phyloP scores from a whole-genome alignment of 1,140 invertebrate species.

The Papilio helenus region DNA sequence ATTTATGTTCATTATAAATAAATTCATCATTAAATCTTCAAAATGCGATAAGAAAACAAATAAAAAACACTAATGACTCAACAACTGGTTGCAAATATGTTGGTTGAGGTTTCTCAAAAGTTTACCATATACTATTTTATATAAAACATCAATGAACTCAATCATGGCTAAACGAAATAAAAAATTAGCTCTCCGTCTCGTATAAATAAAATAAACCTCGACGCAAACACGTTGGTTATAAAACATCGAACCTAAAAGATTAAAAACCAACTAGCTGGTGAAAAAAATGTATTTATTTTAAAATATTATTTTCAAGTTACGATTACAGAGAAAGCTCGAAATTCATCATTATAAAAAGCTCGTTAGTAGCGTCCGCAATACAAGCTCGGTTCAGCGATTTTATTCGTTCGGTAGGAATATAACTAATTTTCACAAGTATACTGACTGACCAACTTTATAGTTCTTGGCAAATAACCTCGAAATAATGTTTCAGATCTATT shows the following conservation, averaged over 20 bases:
- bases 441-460: constrained; percentile 64
- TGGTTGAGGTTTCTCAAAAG: too few relatives aligned
- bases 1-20: too few relatives aligned
- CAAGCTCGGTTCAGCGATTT: constrained; percentile 69
- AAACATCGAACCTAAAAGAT: background rate
- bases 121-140: too few relatives aligned
- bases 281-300: constrained; percentile 27
- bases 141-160: too few relatives aligned
- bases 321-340: constrained; percentile 60
- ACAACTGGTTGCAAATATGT: too few relatives aligned
- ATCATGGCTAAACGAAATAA: background rate
- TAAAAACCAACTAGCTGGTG: constrained; percentile 14
- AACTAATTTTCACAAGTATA: constrained; percentile 66
- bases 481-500: constrained; percentile 22
- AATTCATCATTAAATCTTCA: too few relatives aligned
- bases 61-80: too few relatives aligned
- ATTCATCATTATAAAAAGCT: constrained; percentile 74
- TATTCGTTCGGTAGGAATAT: constrained; percentile 63
- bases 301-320: constrained; percentile 54
- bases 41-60: too few relatives aligned
- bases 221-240: constrained; percentile 9
- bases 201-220: background rate
- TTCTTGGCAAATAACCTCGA: constrained; percentile 37
- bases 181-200: background rate
- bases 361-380: constrained; percentile 74